Conservation (phyloP, 2,113 vertebrate species). For the Forbesichthys agassizii region DNA sequence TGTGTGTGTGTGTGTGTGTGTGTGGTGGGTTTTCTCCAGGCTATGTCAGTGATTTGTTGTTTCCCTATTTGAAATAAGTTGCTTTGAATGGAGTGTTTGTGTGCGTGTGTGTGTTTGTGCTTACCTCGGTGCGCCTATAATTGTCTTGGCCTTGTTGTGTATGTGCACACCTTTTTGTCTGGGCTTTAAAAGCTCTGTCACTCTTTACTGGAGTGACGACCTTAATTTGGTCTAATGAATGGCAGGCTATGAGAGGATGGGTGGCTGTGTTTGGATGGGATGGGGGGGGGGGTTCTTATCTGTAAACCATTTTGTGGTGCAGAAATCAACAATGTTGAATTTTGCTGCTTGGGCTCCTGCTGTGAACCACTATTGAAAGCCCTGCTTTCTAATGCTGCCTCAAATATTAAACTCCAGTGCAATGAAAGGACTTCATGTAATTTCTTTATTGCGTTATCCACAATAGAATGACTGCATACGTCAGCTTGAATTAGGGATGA, state of each 20-base stretch:
- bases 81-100: background rate
- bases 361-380: too few species aligned
- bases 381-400: too few species aligned
- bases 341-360: too few species aligned
- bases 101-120: constrained; percentile 13
- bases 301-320: too few species aligned
- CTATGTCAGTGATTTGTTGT: background rate
- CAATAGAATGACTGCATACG: too few species aligned
- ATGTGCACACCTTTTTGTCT: background rate
- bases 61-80: background rate
- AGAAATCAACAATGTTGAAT: too few species aligned
- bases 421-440: too few species aligned
- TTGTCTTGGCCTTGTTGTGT: background rate
- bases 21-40: background rate
- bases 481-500: too few species aligned
- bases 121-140: background rate
- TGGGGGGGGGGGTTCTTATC: background rate
- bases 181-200: background rate
- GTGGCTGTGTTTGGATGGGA: constrained; percentile 12
- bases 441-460: too few species aligned
- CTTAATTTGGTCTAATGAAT: constrained; percentile 30
- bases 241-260: constrained; percentile 20
- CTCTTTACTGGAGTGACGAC: constrained; percentile 10
- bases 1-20: background rate
- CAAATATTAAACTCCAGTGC: too few species aligned